Conservation (phyloP, 2,888 invertebrate genomes). For the Ectemnius cavifrons region DNA sequence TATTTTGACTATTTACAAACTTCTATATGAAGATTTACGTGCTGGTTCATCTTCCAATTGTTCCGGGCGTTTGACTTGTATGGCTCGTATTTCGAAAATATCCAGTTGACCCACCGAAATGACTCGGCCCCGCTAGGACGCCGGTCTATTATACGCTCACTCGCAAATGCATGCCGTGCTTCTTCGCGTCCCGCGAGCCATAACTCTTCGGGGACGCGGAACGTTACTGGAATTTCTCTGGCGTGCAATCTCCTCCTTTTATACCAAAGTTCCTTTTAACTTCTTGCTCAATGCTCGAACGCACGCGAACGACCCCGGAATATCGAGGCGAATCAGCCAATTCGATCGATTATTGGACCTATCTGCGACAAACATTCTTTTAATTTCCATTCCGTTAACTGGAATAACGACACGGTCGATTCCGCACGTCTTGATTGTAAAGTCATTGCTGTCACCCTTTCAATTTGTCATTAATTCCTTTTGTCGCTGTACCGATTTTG, state of each 20-base stretch:
- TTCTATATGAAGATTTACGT: too few species aligned
- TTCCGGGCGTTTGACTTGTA: too few species aligned
- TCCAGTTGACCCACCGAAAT: constrained; percentile 46
- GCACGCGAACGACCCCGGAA: constrained; percentile 49
- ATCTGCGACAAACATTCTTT: background rate
- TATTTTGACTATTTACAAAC: too few species aligned
- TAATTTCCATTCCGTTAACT: background rate
- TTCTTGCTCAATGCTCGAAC: constrained; percentile 35
- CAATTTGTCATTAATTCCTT: too few species aligned
- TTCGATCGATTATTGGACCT: constrained; percentile 45
- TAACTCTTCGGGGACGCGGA: constrained; percentile 57
- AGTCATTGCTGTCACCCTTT: too few species aligned
- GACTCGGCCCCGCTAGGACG: constrained; percentile 51
- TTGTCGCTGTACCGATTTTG: too few species aligned
- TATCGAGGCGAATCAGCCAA: constrained; percentile 52
- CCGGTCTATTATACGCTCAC: constrained; percentile 54
- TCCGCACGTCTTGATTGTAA: too few species aligned
- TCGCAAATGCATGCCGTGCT: constrained; percentile 61
- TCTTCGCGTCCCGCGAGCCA: constrained; percentile 57
- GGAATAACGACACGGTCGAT: too few species aligned
- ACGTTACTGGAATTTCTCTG: constrained; percentile 57
- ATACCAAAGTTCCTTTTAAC: constrained; percentile 53
- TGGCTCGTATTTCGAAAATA: constrained; percentile 43
- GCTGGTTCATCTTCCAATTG: too few species aligned
- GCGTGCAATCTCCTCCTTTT: constrained; percentile 35